Percentiles rank a stretch among this genome's conserved stretches.
Evolutionary conservation across 2,888 invertebrate species (phyloP).

Genomic region (Brenthis ino): DNA sequence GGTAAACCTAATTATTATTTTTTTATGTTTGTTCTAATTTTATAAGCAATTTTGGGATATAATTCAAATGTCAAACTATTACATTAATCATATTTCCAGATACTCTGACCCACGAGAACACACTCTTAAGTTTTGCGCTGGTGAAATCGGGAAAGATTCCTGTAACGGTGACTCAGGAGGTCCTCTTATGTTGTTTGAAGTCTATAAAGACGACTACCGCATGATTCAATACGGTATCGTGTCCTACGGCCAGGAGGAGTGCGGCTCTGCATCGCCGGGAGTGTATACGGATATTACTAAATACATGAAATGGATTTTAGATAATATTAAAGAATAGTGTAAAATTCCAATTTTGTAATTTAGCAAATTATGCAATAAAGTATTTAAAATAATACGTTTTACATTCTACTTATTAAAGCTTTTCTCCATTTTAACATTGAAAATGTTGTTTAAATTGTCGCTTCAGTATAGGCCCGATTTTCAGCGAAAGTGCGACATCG

Average conservation of each 20-base stretch:
- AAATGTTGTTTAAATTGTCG: too few species aligned
- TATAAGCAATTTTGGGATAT: neutral
- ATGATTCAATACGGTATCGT: slow-evolving; percentile 52
- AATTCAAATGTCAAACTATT: neutral
- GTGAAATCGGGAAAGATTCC: slow-evolving; percentile 78
- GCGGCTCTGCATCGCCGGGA: slow-evolving; percentile 62
- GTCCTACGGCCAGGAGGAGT: slow-evolving; percentile 48
- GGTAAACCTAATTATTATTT: neutral
- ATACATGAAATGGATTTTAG: slow-evolving; percentile 65
- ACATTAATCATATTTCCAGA: neutral
- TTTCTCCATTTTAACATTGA: too few species aligned
- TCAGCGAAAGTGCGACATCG: too few species aligned
- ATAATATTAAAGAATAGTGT: slow-evolving; percentile 43
- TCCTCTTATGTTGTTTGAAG: slow-evolving; percentile 71
- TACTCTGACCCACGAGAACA: neutral
- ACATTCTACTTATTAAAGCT: too few species aligned
- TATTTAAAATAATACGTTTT: too few species aligned
- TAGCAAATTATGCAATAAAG: too few species aligned
- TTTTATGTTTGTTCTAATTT: neutral
- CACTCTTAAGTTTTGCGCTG: slow-evolving; percentile 55
- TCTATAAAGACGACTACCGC: slow-evolving; percentile 27
- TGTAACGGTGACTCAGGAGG: slow-evolving; percentile 87
- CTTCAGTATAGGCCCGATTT: too few species aligned
- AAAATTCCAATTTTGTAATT: neutral
- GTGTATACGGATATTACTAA: slow-evolving; percentile 67